phyloP scores from a whole-genome alignment of 2,888 invertebrate genomes.

The Nephrotoma appendiculata region DNA sequence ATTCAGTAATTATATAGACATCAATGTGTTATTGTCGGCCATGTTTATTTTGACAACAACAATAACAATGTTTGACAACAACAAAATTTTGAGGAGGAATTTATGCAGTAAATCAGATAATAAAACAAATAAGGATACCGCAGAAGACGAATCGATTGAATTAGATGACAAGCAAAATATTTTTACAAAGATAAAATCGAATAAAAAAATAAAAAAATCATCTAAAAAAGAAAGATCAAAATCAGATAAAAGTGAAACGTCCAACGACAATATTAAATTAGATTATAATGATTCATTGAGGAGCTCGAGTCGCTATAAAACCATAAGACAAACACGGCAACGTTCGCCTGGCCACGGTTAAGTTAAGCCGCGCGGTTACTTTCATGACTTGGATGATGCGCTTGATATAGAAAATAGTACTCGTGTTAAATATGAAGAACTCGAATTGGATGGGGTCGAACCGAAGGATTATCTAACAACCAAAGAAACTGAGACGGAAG shows the following conservation, averaged over 20 bases:
- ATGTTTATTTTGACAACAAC: no score
- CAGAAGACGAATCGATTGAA: not conserved
- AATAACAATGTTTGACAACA: no score
- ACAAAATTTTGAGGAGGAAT: no score
- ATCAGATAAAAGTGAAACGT: not conserved
- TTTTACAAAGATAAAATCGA: not conserved
- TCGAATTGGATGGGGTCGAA: constrained; percentile 64
- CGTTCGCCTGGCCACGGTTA: constrained; percentile 50
- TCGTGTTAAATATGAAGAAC: constrained; percentile 59
- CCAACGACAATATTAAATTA: not conserved
- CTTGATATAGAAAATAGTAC: constrained; percentile 42
- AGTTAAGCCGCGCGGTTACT: constrained; percentile 38
- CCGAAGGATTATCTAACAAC: constrained; percentile 41
- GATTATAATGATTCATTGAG: constrained; percentile 32
- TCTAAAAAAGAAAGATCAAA: not conserved
- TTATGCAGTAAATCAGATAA: not conserved
- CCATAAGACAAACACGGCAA: constrained; percentile 53
- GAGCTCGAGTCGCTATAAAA: constrained; percentile 60
- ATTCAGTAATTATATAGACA: no score
- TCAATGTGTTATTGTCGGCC: no score
- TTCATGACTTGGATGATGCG: constrained; percentile 32
- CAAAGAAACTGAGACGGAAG: constrained; percentile 22
- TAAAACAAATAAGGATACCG: not conserved
- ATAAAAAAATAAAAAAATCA: not conserved
- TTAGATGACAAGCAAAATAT: not conserved